Conservation (phyloP, 2,888 invertebrate genomes). For the Callinectes sapidus region DNA sequence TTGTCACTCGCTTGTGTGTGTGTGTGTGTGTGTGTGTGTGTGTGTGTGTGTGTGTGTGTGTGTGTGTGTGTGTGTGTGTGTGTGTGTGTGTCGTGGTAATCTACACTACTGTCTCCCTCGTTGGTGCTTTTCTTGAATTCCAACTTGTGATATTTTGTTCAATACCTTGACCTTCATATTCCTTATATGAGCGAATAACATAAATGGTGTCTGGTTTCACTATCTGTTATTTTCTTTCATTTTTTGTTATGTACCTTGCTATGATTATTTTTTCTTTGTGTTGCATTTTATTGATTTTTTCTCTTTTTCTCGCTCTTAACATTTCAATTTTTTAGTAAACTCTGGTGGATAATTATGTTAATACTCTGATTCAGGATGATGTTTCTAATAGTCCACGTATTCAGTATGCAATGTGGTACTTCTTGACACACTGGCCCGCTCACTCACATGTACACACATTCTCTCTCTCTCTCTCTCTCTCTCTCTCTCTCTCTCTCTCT, state of each 20-base stretch:
- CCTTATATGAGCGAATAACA: background rate
- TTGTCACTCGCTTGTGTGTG: background rate
- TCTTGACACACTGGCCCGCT: background rate
- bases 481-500: slow-evolving; percentile 49
- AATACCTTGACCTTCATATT: background rate
- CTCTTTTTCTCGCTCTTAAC: background rate
- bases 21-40: background rate
- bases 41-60: background rate
- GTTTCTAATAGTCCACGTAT: background rate
- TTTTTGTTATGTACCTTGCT: background rate
- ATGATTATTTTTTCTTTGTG: background rate
- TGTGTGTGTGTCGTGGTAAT: background rate
- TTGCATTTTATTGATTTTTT: background rate
- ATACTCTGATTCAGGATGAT: background rate
- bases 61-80: background rate
- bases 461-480: slow-evolving; percentile 15
- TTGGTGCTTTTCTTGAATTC: background rate
- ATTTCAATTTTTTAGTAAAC: background rate
- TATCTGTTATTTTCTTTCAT: background rate
- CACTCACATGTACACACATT: background rate
- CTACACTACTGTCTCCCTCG: background rate
- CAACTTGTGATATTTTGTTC: background rate
- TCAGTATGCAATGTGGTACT: background rate
- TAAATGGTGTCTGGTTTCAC: background rate
- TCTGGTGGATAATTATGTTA: background rate